These are phyloP conservation scores for Lepidocyrtinus sp. DNA, from an alignment of 2,888 invertebrate species.

Conservation along the genomic window DNA sequence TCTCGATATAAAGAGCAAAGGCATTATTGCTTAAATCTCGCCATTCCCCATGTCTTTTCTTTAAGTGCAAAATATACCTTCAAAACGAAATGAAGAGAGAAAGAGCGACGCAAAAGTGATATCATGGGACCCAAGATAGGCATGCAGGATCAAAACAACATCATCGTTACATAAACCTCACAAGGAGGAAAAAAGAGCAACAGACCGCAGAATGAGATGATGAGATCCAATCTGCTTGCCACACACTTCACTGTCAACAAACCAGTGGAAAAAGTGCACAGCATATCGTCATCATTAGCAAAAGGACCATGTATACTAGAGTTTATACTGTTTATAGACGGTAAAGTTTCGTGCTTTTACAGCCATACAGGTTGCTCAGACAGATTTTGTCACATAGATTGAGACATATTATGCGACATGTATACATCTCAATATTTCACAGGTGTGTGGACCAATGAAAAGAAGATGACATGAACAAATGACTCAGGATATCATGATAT, in stretches of 20 bases:
- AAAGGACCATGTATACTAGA: neutral
- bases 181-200: neutral
- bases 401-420: too few relatives aligned
- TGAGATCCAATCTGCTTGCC: neutral
- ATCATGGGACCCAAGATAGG: neutral
- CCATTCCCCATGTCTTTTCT: too few relatives aligned
- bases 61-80: too few relatives aligned
- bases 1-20: too few relatives aligned
- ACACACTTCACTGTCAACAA: neutral
- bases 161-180: neutral
- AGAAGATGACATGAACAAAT: neutral
- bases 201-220: neutral
- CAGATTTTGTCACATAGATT: too few relatives aligned
- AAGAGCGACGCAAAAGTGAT: neutral
- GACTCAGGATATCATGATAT: neutral
- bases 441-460: neutral
- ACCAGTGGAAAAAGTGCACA: neutral
- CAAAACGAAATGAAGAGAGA: neutral
- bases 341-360: too few relatives aligned
- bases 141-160: neutral
- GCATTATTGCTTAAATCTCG: too few relatives aligned
- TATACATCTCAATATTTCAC: neutral
- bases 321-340: too few relatives aligned
- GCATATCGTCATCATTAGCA: neutral
- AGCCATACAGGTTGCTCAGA: too few relatives aligned